A percentile compares a stretch with the other conserved stretches of the same genome.
phyloP scores from a whole-genome alignment of 2,888 invertebrate species.

The Macrosiphum euphorbiae region DNA sequence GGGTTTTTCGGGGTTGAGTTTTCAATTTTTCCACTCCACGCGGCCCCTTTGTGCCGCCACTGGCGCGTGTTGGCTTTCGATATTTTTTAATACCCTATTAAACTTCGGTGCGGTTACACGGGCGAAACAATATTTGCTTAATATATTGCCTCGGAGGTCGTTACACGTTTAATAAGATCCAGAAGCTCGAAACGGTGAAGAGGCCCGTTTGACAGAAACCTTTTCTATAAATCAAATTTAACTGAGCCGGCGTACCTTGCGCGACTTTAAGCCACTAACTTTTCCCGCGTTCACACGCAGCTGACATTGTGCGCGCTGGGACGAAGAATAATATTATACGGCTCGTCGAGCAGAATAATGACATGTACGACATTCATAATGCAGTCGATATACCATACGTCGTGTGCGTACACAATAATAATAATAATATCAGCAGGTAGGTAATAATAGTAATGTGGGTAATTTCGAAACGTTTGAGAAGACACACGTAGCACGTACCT shows the following conservation, averaged over 20 bases:
- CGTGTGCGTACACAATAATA: neutral
- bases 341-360: conserved; percentile 55
- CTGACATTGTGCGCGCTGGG: neutral
- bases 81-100: conserved; percentile 58
- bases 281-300: no score
- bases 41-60: conserved; percentile 18
- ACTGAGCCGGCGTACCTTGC: neutral
- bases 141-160: conserved; percentile 24
- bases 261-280: neutral
- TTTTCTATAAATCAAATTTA: conserved; percentile 54
- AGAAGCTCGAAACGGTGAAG: neutral
- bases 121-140: conserved; percentile 42
- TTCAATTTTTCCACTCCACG: conserved; percentile 49
- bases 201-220: conserved; percentile 23
- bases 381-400: neutral
- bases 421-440: neutral
- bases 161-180: conserved; percentile 46
- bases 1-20: conserved; percentile 31
- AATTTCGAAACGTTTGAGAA: neutral
- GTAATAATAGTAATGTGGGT: neutral
- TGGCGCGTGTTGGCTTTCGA: conserved; percentile 27
- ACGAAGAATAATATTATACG: neutral
- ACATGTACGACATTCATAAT: conserved; percentile 9
- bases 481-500: neutral
- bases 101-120: conserved; percentile 17